Percentiles rank a stretch among this genome's conserved stretches.
Evolutionary conservation across 1,140 invertebrate genomes (phyloP).

Genomic region (Drosophila arawakana): DNA sequence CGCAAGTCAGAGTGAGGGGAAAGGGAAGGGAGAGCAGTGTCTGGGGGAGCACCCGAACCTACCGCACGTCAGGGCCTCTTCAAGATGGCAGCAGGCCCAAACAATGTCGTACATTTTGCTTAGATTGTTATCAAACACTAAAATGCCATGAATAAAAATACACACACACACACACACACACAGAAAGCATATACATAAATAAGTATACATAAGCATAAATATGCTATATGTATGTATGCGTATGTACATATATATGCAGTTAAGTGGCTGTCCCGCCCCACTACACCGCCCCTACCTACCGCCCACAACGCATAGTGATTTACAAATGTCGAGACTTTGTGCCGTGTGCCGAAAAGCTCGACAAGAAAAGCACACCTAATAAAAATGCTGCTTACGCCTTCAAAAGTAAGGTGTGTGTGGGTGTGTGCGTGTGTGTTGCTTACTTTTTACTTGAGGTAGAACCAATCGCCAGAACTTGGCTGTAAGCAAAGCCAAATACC

Average conservation of each 20-base stretch:
- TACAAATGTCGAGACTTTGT: conserved; percentile 54
- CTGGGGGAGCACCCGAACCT: conserved; percentile 13
- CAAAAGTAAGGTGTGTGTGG: neutral
- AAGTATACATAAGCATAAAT: conserved; percentile 1
- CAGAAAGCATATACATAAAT: conserved; percentile 25
- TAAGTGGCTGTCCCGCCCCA: conserved; percentile 15
- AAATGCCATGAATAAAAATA: conserved; percentile 78
- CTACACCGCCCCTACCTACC: neutral
- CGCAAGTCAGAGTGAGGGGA: neutral
- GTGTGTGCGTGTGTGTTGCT: neutral
- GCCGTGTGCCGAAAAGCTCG: conserved; percentile 36
- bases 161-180: conserved; percentile 11
- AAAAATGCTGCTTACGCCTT: conserved; percentile 48
- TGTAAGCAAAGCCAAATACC: conserved; percentile 50
- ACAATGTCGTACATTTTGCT: conserved; percentile 80
- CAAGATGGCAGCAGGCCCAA: conserved; percentile 36
- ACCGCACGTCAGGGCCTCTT: conserved; percentile 24
- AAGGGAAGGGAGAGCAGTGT: neutral
- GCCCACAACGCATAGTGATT: conserved; percentile 57
- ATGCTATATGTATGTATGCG: conserved; percentile 18
- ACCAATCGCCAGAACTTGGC: conserved; percentile 47
- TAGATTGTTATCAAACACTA: conserved; percentile 78
- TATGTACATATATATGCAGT: conserved; percentile 18
- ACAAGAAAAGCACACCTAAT: conserved; percentile 59
- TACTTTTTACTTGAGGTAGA: conserved; percentile 15